Percentiles rank a stretch among this genome's conserved stretches.
phyloP scores from a whole-genome alignment of 2,888 invertebrate genomes.

The Coelinius sp. region DNA sequence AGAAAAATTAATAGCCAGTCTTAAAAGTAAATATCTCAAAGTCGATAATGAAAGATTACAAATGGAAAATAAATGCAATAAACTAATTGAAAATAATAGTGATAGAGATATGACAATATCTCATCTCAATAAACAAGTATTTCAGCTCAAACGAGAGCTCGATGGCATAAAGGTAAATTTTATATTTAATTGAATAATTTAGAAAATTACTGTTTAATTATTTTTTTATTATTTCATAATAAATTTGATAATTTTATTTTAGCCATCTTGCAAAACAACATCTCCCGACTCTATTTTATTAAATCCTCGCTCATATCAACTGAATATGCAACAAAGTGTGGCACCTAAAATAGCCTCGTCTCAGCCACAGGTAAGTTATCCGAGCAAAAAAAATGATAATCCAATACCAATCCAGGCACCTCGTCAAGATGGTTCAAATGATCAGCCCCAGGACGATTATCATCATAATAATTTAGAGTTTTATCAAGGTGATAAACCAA shows the following conservation, averaged over 20 bases:
- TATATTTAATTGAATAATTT: not conserved
- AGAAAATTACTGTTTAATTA: not conserved
- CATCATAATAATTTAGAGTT: constrained; percentile 1
- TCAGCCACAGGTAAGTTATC: constrained; percentile 66
- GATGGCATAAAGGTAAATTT: constrained; percentile 56
- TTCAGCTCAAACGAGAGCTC: constrained; percentile 61
- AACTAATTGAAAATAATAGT: constrained; percentile 52
- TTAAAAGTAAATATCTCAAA: constrained; percentile 61
- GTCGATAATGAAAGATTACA: constrained; percentile 58
- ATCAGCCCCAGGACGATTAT: constrained; percentile 40
- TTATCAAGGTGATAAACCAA: not conserved
- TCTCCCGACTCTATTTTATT: constrained; percentile 42
- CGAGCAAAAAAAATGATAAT: constrained; percentile 57
- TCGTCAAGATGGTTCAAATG: constrained; percentile 54
- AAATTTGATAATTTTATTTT: constrained; percentile 26
- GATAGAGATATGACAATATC: constrained; percentile 55
- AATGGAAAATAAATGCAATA: constrained; percentile 60
- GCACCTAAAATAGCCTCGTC: constrained; percentile 45
- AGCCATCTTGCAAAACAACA: constrained; percentile 51
- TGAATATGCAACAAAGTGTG: constrained; percentile 30
- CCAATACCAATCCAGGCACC: constrained; percentile 61
- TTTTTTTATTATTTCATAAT: not conserved
- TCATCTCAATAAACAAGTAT: constrained; percentile 60
- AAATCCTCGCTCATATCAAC: constrained; percentile 41
- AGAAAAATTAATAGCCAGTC: constrained; percentile 56